Conservation (phyloP, 2,113 vertebrate genomes). For the Nematolebias whitei region DNA sequence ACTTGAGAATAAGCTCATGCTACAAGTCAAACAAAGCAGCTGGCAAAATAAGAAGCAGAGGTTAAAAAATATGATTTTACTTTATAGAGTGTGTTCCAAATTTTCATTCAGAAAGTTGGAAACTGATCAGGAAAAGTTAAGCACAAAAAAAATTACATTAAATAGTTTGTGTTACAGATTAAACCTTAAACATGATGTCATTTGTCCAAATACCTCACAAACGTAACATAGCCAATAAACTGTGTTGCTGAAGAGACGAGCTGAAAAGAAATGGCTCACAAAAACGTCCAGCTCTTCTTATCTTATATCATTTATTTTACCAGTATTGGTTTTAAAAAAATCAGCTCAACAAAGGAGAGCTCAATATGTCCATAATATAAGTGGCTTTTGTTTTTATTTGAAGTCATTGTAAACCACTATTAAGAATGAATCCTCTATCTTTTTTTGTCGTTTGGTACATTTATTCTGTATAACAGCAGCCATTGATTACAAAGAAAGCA, state of each 20-base stretch:
- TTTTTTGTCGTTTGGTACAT: constrained; percentile 42
- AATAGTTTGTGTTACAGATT: background rate
- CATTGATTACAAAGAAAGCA: constrained; percentile 51
- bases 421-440: constrained; percentile 18
- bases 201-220: constrained; percentile 1
- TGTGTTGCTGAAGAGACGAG: background rate
- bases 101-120: background rate
- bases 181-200: background rate
- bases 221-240: background rate
- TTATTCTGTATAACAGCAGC: constrained; percentile 49
- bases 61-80: background rate
- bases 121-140: constrained; percentile 3
- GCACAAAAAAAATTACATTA: background rate
- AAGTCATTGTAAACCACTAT: constrained; percentile 24
- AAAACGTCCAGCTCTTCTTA: constrained; percentile 18
- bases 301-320: constrained; percentile 13
- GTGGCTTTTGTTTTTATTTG: constrained; percentile 35
- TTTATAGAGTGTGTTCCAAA: background rate
- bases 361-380: constrained; percentile 28
- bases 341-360: background rate
- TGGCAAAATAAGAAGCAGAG: constrained; percentile 5
- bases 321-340: background rate
- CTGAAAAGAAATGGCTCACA: background rate
- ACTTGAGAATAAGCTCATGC: background rate
- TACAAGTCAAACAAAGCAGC: background rate